Conservation (phyloP, 2,888 invertebrate genomes). For the Parnassius apollo region DNA sequence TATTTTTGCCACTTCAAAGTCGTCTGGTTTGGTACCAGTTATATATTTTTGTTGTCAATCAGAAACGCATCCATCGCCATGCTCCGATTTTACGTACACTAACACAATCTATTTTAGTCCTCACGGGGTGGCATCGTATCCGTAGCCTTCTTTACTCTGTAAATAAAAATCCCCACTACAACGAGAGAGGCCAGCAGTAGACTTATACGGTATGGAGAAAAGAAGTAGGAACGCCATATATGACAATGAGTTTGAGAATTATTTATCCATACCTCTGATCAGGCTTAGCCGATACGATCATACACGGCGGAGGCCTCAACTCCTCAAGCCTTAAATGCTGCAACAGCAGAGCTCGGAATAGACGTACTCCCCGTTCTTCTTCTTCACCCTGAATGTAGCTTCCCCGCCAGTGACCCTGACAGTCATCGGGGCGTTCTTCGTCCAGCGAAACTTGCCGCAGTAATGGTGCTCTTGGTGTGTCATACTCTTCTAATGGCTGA, state of each 20-base stretch:
- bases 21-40: too few species aligned
- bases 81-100: too few species aligned
- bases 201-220: too few species aligned
- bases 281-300: conserved; percentile 61
- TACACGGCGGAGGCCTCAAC: conserved; percentile 67
- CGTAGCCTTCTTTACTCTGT: too few species aligned
- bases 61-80: too few species aligned
- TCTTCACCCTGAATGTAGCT: conserved; percentile 67
- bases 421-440: conserved; percentile 73
- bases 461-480: conserved; percentile 67
- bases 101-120: too few species aligned
- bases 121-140: too few species aligned
- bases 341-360: conserved; percentile 72
- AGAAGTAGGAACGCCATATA: too few species aligned
- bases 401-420: conserved; percentile 74
- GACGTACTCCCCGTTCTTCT: conserved; percentile 70
- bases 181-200: too few species aligned
- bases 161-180: too few species aligned
- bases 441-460: conserved; percentile 72
- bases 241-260: not conserved
- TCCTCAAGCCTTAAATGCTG: conserved; percentile 70
- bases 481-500: conserved; percentile 71
- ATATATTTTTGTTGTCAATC: too few species aligned
- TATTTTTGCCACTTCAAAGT: too few species aligned
- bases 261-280: conserved; percentile 56